A percentile compares a stretch with the other conserved stretches of the same genome.
Conservation (phyloP, 2,888 invertebrate species). For the Sclerodermus sp. region DNA sequence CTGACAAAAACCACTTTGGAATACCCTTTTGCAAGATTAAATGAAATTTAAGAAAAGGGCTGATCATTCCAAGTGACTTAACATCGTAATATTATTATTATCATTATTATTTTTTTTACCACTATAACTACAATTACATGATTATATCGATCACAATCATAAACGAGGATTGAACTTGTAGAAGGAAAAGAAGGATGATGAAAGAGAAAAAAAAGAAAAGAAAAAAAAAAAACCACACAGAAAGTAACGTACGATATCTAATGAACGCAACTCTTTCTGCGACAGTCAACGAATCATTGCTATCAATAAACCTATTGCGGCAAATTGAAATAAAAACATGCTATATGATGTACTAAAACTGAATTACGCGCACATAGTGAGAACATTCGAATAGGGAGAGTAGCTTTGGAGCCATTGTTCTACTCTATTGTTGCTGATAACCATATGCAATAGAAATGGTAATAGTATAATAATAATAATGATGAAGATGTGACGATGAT, state of each 20-base stretch:
- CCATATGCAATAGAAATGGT: slow-evolving; percentile 3
- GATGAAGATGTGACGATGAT: too few species aligned
- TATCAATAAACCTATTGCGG: slow-evolving; percentile 21
- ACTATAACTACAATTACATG: too few species aligned
- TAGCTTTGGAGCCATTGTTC: neutral
- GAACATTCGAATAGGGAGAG: slow-evolving; percentile 33
- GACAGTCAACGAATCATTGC: slow-evolving; percentile 32
- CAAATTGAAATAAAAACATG: slow-evolving; percentile 27
- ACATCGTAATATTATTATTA: too few species aligned
- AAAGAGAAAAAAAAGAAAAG: neutral
- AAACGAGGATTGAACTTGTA: too few species aligned
- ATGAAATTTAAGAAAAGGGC: too few species aligned
- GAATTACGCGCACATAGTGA: slow-evolving; percentile 24
- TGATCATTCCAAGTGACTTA: too few species aligned
- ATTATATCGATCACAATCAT: too few species aligned
- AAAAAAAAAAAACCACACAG: slow-evolving; percentile 13
- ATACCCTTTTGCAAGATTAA: too few species aligned
- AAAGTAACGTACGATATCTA: too few species aligned
- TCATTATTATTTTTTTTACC: too few species aligned
- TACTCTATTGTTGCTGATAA: neutral
- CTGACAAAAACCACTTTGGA: too few species aligned
- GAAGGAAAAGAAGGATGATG: neutral
- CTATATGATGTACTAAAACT: slow-evolving; percentile 25
- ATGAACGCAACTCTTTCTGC: slow-evolving; percentile 20
- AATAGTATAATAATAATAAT: too few species aligned